phyloP scores from a whole-genome alignment of 2,888 invertebrate species.

The Volucella zonaria region DNA sequence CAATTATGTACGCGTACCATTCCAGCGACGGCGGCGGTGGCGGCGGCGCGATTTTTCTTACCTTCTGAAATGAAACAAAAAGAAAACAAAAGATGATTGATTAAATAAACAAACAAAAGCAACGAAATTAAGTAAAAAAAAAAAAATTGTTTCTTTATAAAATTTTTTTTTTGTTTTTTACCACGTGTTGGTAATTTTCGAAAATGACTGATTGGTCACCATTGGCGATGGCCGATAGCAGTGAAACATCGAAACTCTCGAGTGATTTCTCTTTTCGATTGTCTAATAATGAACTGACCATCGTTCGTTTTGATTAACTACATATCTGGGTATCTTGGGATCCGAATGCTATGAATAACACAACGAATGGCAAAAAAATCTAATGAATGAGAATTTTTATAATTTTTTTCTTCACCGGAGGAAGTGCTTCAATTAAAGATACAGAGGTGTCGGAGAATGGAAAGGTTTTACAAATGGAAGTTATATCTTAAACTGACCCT shows the following conservation, averaged over 20 bases:
- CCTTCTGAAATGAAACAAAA: conserved; percentile 60
- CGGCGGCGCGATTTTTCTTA: conserved; percentile 41
- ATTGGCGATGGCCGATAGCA: conserved; percentile 15
- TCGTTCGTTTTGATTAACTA: conserved; percentile 55
- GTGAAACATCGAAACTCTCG: conserved; percentile 15
- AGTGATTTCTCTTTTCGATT: conserved; percentile 41
- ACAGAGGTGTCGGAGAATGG: conserved; percentile 30
- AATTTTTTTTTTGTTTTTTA: conserved; percentile 5
- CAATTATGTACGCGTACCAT: too few relatives aligned
- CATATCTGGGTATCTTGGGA: conserved; percentile 24
- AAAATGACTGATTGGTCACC: conserved; percentile 52
- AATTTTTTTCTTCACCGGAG: conserved; percentile 6
- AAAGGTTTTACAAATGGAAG: conserved; percentile 34
- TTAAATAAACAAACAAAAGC: conserved; percentile 60
- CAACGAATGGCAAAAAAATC: conserved; percentile 32
- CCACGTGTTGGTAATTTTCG: conserved; percentile 43
- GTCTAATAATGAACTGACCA: conserved; percentile 53
- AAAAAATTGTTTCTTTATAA: too few relatives aligned
- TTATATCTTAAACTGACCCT: conserved; percentile 44
- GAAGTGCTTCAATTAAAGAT: conserved; percentile 44
- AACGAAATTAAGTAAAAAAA: conserved; percentile 34
- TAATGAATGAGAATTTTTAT: conserved; percentile 33
- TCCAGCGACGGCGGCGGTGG: conserved; percentile 21
- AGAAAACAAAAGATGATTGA: conserved; percentile 44
- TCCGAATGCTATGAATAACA: conserved; percentile 45